Evolutionary conservation across 2,797 vertebrate species (phyloP).

Genomic region (Notamacropus eugenii): DNA sequence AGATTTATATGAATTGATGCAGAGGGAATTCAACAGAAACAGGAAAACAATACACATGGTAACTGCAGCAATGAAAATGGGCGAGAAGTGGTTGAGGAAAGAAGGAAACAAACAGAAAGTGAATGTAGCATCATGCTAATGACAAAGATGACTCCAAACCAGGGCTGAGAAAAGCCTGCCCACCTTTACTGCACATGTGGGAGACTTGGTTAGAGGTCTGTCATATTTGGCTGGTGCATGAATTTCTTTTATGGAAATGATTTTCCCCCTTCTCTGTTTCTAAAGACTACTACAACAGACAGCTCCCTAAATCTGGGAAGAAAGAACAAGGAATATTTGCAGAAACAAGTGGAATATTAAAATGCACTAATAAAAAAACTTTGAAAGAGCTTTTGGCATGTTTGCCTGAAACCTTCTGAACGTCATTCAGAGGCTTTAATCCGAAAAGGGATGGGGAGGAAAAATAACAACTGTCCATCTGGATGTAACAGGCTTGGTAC

Average conservation of each 20-base stretch:
- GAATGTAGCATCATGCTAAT: not conserved
- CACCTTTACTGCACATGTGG: not conserved
- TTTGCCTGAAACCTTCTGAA: not conserved
- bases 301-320: not conserved
- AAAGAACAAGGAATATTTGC: not conserved
- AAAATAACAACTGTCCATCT: not conserved
- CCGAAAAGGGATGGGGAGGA: not conserved
- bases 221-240: not conserved
- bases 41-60: not conserved
- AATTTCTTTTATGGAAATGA: not conserved
- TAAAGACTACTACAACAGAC: not conserved
- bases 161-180: not conserved
- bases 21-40: not conserved
- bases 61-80: not conserved
- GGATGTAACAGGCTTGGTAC: not conserved
- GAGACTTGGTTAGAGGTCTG: fast-evolving
- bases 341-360: not conserved
- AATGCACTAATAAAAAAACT: not conserved
- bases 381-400: not conserved
- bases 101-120: not conserved
- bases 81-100: not conserved
- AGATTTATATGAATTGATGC: not conserved
- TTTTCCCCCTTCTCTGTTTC: not conserved
- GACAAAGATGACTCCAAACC: not conserved
- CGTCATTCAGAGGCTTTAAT: too few relatives aligned